Evolutionary conservation across 2,888 invertebrate species (phyloP), one percentile per base, ranked within the genome.

Genomic region (Osmoderma eremita): DNA sequence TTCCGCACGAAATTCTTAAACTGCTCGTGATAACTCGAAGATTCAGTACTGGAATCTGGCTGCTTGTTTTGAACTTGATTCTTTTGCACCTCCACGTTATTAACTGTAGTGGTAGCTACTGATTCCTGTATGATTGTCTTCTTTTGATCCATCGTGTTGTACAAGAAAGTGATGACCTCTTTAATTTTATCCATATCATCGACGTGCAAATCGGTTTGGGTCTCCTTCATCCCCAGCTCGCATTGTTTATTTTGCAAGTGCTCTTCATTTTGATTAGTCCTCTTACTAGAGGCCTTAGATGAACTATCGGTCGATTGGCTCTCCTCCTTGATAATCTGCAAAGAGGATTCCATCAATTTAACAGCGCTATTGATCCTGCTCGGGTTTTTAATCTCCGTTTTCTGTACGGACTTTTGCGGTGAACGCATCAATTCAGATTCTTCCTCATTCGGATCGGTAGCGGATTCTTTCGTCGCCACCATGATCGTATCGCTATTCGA

Each of bases 311-410:
- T 68, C 1, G 68, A 68, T 22, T 68, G 68, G 30, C 68, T 68
- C 42, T 68, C 68, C 41, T 68, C 68, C 30, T 66, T 68, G 22
- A 68, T 68, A 13, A 66, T 68, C 22, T 66, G 65, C 50, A 68
- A 49, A 1, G 68, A 63, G 3, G 68, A 68, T 48, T 68, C 64
- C 63, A 67, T 63, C 38, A 67, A 24, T 49, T 67, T 67, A 2
- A 67, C 56, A 3, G 67, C 67, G 63, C 63, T 67, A 49, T 30
- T 67, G 2, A 63, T 67, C 18, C 63, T 50, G 15, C 54, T 63
- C 15, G 53, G 48, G 22, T 50, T 66, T 20, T 61, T 58, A 0
- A 53, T 53, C 13, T 67, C 67, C 18, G 42, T 51, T 20, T 56
- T 67, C 17, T 41, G 39, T 3, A 10, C 3, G 18, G 12, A 13